Base-by-base conservation (phyloP, 1,140 invertebrate genomes). In the Sycobia sp. region DNA sequence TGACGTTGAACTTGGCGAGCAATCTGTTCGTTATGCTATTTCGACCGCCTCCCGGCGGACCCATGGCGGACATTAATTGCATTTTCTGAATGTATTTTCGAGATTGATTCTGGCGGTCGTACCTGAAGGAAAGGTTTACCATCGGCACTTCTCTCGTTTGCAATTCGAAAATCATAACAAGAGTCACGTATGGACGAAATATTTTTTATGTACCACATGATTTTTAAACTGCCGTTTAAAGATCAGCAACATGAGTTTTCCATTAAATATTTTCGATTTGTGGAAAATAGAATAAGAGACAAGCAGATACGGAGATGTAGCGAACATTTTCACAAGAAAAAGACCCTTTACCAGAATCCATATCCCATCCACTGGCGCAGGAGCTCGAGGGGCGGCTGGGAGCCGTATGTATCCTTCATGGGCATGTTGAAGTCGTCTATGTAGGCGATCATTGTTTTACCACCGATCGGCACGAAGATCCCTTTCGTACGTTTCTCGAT, bases 361-460 rank as follows among this genome's bases (percentile, higher is more conserved):
- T 94, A 93, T 79, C 92, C 91, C 27, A 94, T 83, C 90, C 90
- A 93, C 67, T 94, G 88, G n/a, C 90, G 82, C 57, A 95, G 85
- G 22, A 95, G 76, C 78, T 96, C 93, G 3, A 96, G 75, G 3
- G 93, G 91, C 13, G 92, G 91, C 73, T 94, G 92, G 0, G 91
- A 91, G 0, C 92, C 92, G 75, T 91, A 95, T 8, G 83, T 86
- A 67, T 95, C 93, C 67, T 92, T 91, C n/a, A 88, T 88, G 1
- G 92, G 92, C 90, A 94, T 94, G 76, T 95, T 95, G 67, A 95
- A 89, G 75, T 95, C 92, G 76, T 96, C 93, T 85, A 95, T 88
- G 74, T 93, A 94, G 1, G 88, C 87, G 46, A 95, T 85, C 83
- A 95, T 86, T 67, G 82, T 90, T 82, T 93, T 94, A 32, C 85